Base-by-base conservation (phyloP, 1,140 invertebrate species). In the Sweltsa coloradensis region DNA sequence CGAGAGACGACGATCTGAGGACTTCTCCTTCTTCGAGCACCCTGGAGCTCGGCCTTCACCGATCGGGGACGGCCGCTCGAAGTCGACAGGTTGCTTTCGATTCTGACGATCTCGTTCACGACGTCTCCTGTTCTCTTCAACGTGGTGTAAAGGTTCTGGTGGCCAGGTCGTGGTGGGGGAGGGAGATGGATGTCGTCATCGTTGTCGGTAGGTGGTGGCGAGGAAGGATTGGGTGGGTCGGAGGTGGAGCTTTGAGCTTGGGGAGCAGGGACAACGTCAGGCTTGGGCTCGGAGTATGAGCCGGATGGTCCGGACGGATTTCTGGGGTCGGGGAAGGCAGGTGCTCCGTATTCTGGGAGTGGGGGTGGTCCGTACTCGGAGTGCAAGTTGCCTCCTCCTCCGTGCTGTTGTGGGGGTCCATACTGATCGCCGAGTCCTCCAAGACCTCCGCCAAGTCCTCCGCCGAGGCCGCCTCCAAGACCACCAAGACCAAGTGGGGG, bases 41-140 rank as follows among this genome's bases (percentile, higher is more conserved):
- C 82, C 16, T 80, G 73, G 47, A 85, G 66, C 56, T 82, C 78
- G 50, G 75, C 74, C 60, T 84, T 79, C 13, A 90, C 85, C 6
- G 86, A 88, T 55, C 88, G 74, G 13, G 88, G 88, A 41, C 86
- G 71, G 40, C 87, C 88, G 34, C 85, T 85, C 42, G 89, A 65
- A 9, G 84, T 86, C 5, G 81, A 82, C 24, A 88, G 71, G 60
- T 87, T 87, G 9, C 80, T 80, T 58, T 85, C 82, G 6, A 74
- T 74, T n/a, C n/a, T n/a, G n/a, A n/a, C n/a, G 6, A 74, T 74
- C 55, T 81, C 79, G 40, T 82, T 80, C 26, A 64, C 60, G 11
- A 79, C 75, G 45, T 73, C 75, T 54, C 79, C 81, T 67, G 88
- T 86, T 64, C 87, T 79, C 60, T 85, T 86, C 4, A 91, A 84